A percentile compares a stretch with the other conserved stretches of the same genome.
Conservation (phyloP, 2,888 invertebrate species). For the Camptogramma bilineatum region DNA sequence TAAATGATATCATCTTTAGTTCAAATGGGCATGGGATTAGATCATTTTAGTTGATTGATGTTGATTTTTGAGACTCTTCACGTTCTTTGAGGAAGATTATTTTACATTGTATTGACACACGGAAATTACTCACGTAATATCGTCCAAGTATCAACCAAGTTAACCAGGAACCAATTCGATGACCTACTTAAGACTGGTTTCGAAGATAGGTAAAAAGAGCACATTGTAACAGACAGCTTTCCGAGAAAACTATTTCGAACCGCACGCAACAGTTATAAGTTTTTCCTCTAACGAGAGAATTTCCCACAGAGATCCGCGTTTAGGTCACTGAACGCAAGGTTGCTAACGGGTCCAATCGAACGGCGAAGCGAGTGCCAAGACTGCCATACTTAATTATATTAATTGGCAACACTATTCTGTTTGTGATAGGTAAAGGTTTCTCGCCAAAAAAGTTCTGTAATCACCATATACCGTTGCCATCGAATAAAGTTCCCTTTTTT, state of each 20-base stretch:
- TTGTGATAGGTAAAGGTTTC: not conserved
- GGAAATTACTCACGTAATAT: no score
- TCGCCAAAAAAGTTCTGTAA: not conserved
- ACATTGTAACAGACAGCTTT: conserved; percentile 9
- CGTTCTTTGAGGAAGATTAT: not conserved
- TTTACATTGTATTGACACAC: no score
- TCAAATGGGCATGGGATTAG: conserved; percentile 1
- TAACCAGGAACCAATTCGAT: not conserved
- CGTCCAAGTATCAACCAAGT: no score
- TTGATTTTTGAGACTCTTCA: not conserved
- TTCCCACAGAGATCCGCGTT: conserved; percentile 61
- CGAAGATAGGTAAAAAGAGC: not conserved
- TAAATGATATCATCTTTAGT: not conserved
- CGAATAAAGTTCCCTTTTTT: no score
- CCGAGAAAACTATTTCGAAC: conserved; percentile 25
- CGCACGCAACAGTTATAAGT: conserved; percentile 36
- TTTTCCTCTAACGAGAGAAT: conserved; percentile 55
- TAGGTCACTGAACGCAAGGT: conserved; percentile 60
- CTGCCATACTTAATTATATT: not conserved
- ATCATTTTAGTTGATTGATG: not conserved
- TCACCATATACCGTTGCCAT: not conserved
- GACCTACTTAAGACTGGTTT: not conserved
- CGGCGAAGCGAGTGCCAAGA: conserved; percentile 1
- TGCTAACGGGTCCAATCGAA: conserved; percentile 24
- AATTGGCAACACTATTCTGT: not conserved